A percentile compares a stretch with the other conserved stretches of the same genome.
Evolutionary conservation across 2,888 invertebrate genomes (phyloP).

Genomic region (Neocrepidodera transversa): DNA sequence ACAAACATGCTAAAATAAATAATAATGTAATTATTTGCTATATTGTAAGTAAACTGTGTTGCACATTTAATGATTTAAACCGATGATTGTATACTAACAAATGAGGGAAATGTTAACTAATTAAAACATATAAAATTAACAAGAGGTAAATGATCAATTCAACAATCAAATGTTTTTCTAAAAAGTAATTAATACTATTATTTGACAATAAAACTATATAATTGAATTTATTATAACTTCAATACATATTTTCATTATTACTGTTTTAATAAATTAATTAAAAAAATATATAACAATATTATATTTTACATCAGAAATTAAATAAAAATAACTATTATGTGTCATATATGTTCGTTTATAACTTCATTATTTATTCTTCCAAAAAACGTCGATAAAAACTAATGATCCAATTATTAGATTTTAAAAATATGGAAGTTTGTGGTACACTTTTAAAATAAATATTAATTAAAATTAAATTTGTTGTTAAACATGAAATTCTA

Average conservation of each 20-base stretch:
- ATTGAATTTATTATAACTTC: conserved; percentile 24
- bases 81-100: conserved; percentile 42
- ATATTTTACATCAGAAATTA: no score
- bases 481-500: no score
- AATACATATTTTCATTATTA: conserved; percentile 9
- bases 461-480: no score
- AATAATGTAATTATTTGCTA: conserved; percentile 42
- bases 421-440: no score
- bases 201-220: conserved; percentile 27
- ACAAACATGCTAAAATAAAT: conserved; percentile 39
- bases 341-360: no score
- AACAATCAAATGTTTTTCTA: conserved; percentile 33
- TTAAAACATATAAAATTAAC: conserved; percentile 17
- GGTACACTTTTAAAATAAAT: no score
- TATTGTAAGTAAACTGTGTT: conserved; percentile 42
- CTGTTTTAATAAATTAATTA: conserved; percentile 13
- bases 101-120: conserved; percentile 43
- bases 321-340: no score
- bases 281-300: no score
- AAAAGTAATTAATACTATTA: conserved; percentile 31
- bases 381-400: no score
- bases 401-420: no score
- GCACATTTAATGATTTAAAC: conserved; percentile 41
- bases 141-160: conserved; percentile 14
- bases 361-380: no score